Evolutionary conservation across 2,113 vertebrate species (phyloP).

Genomic region (Pangasianodon gigas): DNA sequence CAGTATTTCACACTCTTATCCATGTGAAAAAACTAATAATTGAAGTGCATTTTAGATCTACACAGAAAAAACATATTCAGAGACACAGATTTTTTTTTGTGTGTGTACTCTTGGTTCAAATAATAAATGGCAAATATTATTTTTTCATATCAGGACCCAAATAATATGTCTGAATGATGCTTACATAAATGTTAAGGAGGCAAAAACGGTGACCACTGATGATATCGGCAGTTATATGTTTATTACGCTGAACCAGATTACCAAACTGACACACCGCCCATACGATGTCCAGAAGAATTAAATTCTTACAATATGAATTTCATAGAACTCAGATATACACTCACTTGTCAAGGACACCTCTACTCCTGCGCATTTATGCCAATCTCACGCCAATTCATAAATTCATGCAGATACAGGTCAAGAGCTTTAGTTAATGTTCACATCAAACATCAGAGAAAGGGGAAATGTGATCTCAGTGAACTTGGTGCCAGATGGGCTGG

Average conservation of each 20-base stretch:
- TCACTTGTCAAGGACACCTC: not conserved
- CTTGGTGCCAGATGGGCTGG: not conserved
- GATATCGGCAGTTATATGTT: not conserved
- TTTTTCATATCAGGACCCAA: not conserved
- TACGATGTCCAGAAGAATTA: not conserved
- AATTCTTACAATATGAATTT: not conserved
- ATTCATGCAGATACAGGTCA: not conserved
- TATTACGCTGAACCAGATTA: not conserved
- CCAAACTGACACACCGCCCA: not conserved
- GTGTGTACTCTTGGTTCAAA: not conserved
- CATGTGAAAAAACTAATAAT: not conserved
- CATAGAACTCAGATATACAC: not conserved
- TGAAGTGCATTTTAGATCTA: not conserved
- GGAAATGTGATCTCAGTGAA: not conserved
- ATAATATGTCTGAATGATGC: not conserved
- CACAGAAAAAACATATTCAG: not conserved
- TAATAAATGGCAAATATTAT: not conserved
- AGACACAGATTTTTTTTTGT: not conserved
- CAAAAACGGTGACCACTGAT: not conserved
- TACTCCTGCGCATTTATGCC: not conserved
- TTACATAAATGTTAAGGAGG: not conserved
- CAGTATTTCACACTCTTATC: not conserved
- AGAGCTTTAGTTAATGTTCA: not conserved
- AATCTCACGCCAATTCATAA: not conserved
- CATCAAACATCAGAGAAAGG: not conserved